Conservation (phyloP, 2,888 invertebrate genomes). For the Pseudococcus longispinus region DNA sequence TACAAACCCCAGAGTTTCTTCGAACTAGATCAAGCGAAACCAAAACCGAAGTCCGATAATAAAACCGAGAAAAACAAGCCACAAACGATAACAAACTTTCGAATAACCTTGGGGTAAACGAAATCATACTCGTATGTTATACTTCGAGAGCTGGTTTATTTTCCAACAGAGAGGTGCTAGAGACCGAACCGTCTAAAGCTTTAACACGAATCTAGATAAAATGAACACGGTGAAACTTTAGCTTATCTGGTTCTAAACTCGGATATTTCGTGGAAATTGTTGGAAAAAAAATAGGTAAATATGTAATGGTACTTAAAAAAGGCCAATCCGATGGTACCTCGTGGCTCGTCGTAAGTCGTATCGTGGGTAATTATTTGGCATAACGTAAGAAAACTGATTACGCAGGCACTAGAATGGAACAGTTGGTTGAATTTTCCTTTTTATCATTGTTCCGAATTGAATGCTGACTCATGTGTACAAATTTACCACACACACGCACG, state of each 20-base stretch:
- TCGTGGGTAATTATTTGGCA: slow-evolving; percentile 4
- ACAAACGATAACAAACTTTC: neutral
- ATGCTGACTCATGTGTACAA: slow-evolving; percentile 15
- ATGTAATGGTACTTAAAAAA: neutral
- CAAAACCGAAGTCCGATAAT: neutral
- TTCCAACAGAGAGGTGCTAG: neutral
- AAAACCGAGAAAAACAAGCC: too few species aligned
- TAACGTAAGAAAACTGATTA: neutral
- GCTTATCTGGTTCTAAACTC: neutral
- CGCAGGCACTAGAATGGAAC: neutral
- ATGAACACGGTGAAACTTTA: neutral
- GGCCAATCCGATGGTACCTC: neutral
- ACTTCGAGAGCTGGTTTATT: neutral
- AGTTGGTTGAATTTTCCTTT: neutral
- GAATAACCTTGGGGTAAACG: neutral
- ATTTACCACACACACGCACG: neutral
- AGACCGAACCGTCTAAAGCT: neutral
- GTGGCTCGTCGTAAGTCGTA: neutral
- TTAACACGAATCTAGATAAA: neutral
- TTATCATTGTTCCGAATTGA: neutral
- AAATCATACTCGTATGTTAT: too few species aligned
- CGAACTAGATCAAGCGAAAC: neutral
- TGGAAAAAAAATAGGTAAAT: neutral
- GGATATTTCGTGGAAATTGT: neutral
- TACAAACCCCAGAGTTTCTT: neutral